These are phyloP conservation scores for Amyelois transitella DNA, from an alignment of 1,140 invertebrate genomes.

Conservation along the genomic window DNA sequence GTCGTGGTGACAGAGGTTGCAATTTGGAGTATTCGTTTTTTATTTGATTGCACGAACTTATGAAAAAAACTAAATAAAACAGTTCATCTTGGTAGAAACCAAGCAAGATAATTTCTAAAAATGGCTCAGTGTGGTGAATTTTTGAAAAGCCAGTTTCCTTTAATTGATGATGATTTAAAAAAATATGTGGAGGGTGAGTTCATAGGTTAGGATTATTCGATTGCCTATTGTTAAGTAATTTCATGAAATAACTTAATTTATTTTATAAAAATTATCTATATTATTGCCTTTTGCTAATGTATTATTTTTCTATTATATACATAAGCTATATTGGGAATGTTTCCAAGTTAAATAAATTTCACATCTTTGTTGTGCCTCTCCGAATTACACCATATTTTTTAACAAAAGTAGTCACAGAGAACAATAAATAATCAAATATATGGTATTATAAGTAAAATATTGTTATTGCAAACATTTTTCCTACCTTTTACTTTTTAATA, in stretches of 20 bases:
- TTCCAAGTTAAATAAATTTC: too few relatives aligned
- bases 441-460: too few relatives aligned
- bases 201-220: slow-evolving; percentile 47
- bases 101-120: slow-evolving; percentile 24
- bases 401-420: too few relatives aligned
- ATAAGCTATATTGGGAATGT: too few relatives aligned
- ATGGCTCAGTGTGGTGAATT: slow-evolving; percentile 85
- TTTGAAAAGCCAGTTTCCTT: slow-evolving; percentile 87
- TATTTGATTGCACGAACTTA: neutral
- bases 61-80: neutral
- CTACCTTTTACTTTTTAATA: too few relatives aligned
- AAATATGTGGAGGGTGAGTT: slow-evolving; percentile 89
- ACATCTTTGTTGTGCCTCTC: too few relatives aligned
- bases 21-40: slow-evolving; percentile 8
- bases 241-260: neutral
- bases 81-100: slow-evolving; percentile 39
- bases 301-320: too few relatives aligned
- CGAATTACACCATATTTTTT: too few relatives aligned
- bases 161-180: slow-evolving; percentile 91
- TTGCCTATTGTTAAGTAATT: slow-evolving; percentile 8
- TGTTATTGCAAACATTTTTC: too few relatives aligned
- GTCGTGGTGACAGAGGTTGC: neutral
- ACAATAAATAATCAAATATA: too few relatives aligned
- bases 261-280: neutral
- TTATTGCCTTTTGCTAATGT: too few relatives aligned